Base-by-base conservation (phyloP, 2,797 vertebrate species). In the Coranthus polyacanthus region DNA sequence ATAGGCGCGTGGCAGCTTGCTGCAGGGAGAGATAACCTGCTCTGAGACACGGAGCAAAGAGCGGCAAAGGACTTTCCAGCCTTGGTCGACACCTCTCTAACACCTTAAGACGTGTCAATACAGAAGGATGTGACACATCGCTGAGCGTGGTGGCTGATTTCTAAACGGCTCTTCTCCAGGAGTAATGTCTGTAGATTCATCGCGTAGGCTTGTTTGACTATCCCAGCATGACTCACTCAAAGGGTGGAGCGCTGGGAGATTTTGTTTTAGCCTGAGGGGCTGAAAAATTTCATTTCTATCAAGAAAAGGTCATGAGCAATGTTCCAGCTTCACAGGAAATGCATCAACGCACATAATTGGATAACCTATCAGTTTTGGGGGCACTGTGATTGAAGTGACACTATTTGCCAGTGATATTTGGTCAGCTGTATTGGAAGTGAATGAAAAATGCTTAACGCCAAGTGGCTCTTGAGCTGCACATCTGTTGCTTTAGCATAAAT, bases 1-100 rank as follows among this genome's bases (percentile, higher is more conserved):
- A 87, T 81, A 94, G 95, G 94, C 96, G 94, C 96, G 96, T 98
- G 96, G 95, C 95, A 82, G 94, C 96, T 95, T 94, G 96, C 95
- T 95, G 92, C 91, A 85, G 90, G 91, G 88, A 83, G 75, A 88
- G 85, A 93, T 86, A 92, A 94, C 92, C 88, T 91, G 90, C 89
- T 91, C 88, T 64, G 84, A 92, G 91, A 88, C 89, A 56, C 21
- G 0, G 12, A 62, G 83, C 67, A 61, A 55, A 72, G 68, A 69
- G 60, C 24, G 0, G 21, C 13, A 29, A 26, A 62, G 47, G 74
- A 50, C 72, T 62, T 67, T 59, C 65, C 37, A 39, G 38, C 73
- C 42, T 12, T 8, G 9, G 49, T 68, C 53, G 47, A 75, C 82
- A 56, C 66, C 44, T 63, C 60, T 72, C 63, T 38, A 56, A 79